Evolutionary conservation across 2,888 invertebrate species (phyloP).

Genomic region (Hypomecis atomaria): DNA sequence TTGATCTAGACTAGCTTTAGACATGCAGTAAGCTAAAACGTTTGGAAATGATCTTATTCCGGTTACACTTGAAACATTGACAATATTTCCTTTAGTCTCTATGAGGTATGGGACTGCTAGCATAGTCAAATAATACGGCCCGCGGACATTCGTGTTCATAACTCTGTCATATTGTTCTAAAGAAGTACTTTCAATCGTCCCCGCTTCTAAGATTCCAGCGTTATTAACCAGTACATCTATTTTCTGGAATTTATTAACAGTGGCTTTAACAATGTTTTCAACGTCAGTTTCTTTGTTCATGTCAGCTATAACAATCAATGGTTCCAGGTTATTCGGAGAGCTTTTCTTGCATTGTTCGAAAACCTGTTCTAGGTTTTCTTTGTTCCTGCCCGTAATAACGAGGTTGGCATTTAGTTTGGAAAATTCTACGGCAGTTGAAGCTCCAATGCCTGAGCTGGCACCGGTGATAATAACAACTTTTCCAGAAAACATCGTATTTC

Average conservation of each 20-base stretch:
- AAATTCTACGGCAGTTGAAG: slow-evolving; percentile 88
- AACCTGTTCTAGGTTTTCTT: slow-evolving; percentile 86
- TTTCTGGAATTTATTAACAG: slow-evolving; percentile 87
- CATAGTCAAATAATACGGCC: slow-evolving; percentile 91
- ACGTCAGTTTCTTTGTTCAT: slow-evolving; percentile 88
- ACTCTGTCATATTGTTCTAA: slow-evolving; percentile 93
- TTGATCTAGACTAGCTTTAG: slow-evolving; percentile 97
- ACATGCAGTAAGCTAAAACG: slow-evolving; percentile 95
- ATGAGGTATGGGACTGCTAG: slow-evolving; percentile 93
- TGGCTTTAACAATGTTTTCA: slow-evolving; percentile 86
- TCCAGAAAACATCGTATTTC: slow-evolving; percentile 70
- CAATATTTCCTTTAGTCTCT: slow-evolving; percentile 92
- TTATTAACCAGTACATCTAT: slow-evolving; percentile 93
- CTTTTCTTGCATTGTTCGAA: slow-evolving; percentile 82
- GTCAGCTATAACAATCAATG: slow-evolving; percentile 86
- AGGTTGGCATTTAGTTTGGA: slow-evolving; percentile 86
- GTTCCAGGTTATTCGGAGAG: slow-evolving; percentile 69
- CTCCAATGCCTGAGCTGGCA: slow-evolving; percentile 91
- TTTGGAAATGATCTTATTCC: slow-evolving; percentile 95
- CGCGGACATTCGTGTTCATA: slow-evolving; percentile 94
- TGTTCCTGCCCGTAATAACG: slow-evolving; percentile 88
- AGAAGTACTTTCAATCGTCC: slow-evolving; percentile 92
- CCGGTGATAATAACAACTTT: slow-evolving; percentile 88
- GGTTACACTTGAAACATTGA: slow-evolving; percentile 97
- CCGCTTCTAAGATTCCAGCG: slow-evolving; percentile 93